These are phyloP conservation scores for Scomber colias DNA, from an alignment of 2,113 vertebrate species.

Conservation along the genomic window DNA sequence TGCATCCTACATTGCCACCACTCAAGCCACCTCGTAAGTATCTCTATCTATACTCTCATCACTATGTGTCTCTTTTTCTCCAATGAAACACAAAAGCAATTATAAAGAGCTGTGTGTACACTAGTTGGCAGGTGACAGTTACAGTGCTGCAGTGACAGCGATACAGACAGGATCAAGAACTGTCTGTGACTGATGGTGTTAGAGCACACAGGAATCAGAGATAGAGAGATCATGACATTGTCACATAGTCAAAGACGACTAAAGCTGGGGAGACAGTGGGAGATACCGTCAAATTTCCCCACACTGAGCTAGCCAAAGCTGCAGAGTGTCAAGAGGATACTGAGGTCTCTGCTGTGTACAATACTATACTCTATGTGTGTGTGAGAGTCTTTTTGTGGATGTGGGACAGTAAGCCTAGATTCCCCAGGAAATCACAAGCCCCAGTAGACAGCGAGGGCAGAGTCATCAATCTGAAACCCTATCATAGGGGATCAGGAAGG, in stretches of 20 bases:
- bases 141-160: constrained; percentile 16
- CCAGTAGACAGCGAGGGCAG: constrained; percentile 68
- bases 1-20: constrained; percentile 93
- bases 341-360: constrained; percentile 24
- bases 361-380: constrained; percentile 41
- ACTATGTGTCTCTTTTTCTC: not conserved
- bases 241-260: constrained; percentile 41
- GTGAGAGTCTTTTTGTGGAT: constrained; percentile 31
- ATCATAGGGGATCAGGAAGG: constrained; percentile 72
- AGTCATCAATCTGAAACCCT: constrained; percentile 85
- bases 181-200: constrained; percentile 50
- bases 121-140: constrained; percentile 28
- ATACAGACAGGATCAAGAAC: constrained; percentile 13
- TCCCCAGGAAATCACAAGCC: constrained; percentile 73
- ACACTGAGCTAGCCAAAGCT: constrained; percentile 4
- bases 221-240: constrained; percentile 46
- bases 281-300: constrained; percentile 37
- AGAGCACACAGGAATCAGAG: constrained; percentile 16
- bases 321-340: constrained; percentile 34
- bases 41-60: constrained; percentile 5
- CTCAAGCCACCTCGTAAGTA: constrained; percentile 88
- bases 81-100: constrained; percentile 9
- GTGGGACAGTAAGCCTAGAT: constrained; percentile 78
- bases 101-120: constrained; percentile 28
- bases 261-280: constrained; percentile 13